A percentile compares a stretch with the other conserved stretches of the same genome.
These are phyloP conservation scores for Melanargia galathea DNA, from an alignment of 2,888 invertebrate species.

Conservation along the genomic window DNA sequence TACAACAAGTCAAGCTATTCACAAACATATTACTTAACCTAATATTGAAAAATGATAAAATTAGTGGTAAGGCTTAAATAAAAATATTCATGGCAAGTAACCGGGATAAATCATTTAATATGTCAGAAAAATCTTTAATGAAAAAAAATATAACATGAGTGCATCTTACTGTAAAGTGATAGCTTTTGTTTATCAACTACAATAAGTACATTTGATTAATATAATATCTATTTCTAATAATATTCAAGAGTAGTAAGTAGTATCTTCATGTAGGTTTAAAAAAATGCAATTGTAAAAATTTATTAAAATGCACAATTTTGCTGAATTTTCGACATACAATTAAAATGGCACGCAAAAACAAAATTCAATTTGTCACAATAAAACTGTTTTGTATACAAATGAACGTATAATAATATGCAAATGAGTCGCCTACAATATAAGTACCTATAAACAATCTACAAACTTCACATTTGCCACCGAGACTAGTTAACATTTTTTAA, in stretches of 20 bases:
- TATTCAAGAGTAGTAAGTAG: background rate
- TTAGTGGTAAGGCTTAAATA: conserved; percentile 58
- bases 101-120: conserved; percentile 24
- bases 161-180: background rate
- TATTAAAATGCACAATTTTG: conserved; percentile 6
- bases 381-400: conserved; percentile 34
- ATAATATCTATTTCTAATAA: background rate
- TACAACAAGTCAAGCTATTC: conserved; percentile 41
- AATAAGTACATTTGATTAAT: background rate
- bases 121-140: conserved; percentile 6
- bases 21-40: conserved; percentile 40
- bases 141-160: background rate
- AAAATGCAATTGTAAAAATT: background rate
- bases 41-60: conserved; percentile 39
- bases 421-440: conserved; percentile 45
- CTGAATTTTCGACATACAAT: conserved; percentile 13
- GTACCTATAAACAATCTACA: conserved; percentile 45
- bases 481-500: conserved; percentile 59
- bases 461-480: conserved; percentile 49
- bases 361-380: conserved; percentile 10
- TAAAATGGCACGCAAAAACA: conserved; percentile 35
- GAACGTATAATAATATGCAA: conserved; percentile 12
- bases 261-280: background rate
- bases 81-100: conserved; percentile 49
- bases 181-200: background rate